Conservation (phyloP, 2,888 invertebrate species). For the Chloroclystis v-ata region DNA sequence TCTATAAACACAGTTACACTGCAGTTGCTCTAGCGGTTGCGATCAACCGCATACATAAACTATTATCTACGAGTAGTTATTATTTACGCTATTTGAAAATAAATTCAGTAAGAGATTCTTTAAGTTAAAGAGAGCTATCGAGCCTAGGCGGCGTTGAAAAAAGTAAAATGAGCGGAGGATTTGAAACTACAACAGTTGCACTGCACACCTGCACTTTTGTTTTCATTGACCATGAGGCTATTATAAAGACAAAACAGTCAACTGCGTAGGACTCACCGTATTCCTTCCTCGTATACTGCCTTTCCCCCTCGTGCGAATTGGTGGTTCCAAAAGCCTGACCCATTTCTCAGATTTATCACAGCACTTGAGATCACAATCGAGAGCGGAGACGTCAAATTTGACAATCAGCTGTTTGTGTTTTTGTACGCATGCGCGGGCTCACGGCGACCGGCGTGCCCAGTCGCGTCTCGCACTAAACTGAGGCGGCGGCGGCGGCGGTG, state of each 20-base stretch:
- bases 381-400: slow-evolving; percentile 30
- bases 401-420: slow-evolving; percentile 55
- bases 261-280: slow-evolving; percentile 51
- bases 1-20: slow-evolving; percentile 3
- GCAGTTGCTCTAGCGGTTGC: not conserved
- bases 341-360: slow-evolving; percentile 55
- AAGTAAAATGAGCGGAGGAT: too few relatives aligned
- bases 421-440: slow-evolving; percentile 55
- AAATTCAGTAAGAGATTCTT: not conserved
- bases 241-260: slow-evolving; percentile 2
- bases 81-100: not conserved
- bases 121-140: not conserved
- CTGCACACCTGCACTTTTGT: not conserved
- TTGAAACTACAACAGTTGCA: not conserved
- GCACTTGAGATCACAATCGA: slow-evolving; percentile 49
- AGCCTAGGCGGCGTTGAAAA: too few relatives aligned
- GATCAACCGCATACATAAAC: not conserved
- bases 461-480: slow-evolving; percentile 44
- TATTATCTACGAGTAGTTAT: slow-evolving; percentile 2
- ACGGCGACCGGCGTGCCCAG: slow-evolving; percentile 43
- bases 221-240: slow-evolving; percentile 1
- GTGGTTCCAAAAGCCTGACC: slow-evolving; percentile 73
- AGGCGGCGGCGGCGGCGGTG: slow-evolving; percentile 19
- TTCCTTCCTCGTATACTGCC: slow-evolving; percentile 69
- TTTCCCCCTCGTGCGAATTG: slow-evolving; percentile 65